Evolutionary conservation across 1,140 invertebrate genomes (phyloP).

Genomic region (Acyrthosiphon pisum): DNA sequence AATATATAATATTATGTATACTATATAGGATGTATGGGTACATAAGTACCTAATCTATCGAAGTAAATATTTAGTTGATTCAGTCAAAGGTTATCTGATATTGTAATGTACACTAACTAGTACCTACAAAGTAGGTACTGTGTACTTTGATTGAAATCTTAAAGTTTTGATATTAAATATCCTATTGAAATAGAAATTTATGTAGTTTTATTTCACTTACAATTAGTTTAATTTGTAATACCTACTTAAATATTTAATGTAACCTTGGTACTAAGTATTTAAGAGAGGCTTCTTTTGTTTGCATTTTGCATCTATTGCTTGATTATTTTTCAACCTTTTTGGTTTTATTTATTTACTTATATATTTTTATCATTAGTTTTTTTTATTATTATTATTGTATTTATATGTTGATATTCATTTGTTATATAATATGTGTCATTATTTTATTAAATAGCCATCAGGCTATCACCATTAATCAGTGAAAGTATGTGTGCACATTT

Average conservation of each 20-base stretch:
- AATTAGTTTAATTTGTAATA: not conserved
- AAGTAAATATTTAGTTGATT: not conserved
- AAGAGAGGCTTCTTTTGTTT: slow-evolving; percentile 18
- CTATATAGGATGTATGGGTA: not conserved
- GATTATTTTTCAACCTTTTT: slow-evolving; percentile 17
- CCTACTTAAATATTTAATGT: not conserved
- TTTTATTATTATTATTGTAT: slow-evolving; percentile 9
- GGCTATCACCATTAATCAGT: slow-evolving; percentile 41
- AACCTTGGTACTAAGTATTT: not conserved
- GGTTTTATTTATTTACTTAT: slow-evolving; percentile 16
- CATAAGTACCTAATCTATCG: not conserved
- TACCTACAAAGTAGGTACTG: too few relatives aligned
- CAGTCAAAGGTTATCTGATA: not conserved
- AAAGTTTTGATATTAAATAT: not conserved
- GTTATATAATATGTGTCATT: slow-evolving; percentile 37
- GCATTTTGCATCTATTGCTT: slow-evolving; percentile 23
- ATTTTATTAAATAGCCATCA: slow-evolving; percentile 32
- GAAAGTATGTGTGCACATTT: slow-evolving; percentile 47
- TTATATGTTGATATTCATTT: slow-evolving; percentile 44
- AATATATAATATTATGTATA: not conserved
- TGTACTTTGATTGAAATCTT: not conserved
- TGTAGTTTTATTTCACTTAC: not conserved
- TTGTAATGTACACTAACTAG: not conserved
- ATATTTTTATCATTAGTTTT: slow-evolving; percentile 7
- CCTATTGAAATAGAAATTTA: not conserved